Percentiles rank a stretch among this genome's conserved stretches.
phyloP scores from a whole-genome alignment of 2,797 vertebrate species.

The Phalanger gymnotis region DNA sequence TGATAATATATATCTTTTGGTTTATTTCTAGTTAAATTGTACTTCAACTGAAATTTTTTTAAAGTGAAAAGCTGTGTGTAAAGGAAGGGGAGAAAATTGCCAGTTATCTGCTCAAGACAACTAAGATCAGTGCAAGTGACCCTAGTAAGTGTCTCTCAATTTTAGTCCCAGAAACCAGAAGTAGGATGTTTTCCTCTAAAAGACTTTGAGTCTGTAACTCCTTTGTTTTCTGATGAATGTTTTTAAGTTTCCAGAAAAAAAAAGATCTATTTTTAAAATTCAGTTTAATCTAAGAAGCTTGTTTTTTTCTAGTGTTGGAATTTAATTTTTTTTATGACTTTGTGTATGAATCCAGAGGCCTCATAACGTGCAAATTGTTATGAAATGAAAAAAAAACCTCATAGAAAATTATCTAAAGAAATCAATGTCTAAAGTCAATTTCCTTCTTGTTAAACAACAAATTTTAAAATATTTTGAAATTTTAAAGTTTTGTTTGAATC shows the following conservation, averaged over 20 bases:
- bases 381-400: conserved; percentile 10
- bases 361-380: conserved; percentile 59
- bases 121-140: conserved; percentile 38
- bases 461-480: neutral
- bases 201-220: conserved; percentile 14
- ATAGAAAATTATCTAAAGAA: conserved; percentile 49
- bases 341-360: conserved; percentile 33
- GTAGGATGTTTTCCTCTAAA: conserved; percentile 9
- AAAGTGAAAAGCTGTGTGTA: neutral
- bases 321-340: conserved; percentile 54
- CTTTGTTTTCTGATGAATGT: conserved; percentile 44
- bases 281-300: conserved; percentile 4
- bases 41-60: conserved; percentile 18
- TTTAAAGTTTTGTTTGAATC: conserved; percentile 37
- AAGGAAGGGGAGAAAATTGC: neutral
- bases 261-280: neutral
- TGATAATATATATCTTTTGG: neutral
- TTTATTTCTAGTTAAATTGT: conserved; percentile 49
- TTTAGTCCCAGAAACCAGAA: conserved; percentile 32
- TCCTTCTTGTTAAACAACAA: conserved; percentile 47
- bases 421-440: conserved; percentile 47
- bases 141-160: conserved; percentile 32
- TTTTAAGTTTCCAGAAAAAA: conserved; percentile 37
- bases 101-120: conserved; percentile 7
- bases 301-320: conserved; percentile 50